Conservation (phyloP, 2,888 invertebrate genomes). For the Lomographa bimaculata region DNA sequence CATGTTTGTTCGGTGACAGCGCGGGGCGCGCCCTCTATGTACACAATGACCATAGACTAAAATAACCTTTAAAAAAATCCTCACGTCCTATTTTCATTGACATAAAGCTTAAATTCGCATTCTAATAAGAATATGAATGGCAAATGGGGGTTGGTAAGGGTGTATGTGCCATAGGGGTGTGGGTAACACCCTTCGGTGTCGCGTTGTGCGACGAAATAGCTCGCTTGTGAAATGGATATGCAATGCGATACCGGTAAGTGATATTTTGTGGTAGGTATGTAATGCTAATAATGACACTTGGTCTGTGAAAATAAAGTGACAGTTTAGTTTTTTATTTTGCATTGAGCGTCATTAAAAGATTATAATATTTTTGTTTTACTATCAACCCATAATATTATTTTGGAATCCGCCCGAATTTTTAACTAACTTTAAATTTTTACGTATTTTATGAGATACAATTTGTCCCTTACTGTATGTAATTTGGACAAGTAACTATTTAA, state of each 20-base stretch:
- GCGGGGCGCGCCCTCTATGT: constrained; percentile 80
- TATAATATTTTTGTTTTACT: too few species aligned
- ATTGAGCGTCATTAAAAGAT: too few species aligned
- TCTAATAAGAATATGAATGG: constrained; percentile 26
- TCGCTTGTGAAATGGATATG: constrained; percentile 78
- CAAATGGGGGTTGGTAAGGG: constrained; percentile 54
- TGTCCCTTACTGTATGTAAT: too few species aligned
- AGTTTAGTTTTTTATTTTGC: too few species aligned
- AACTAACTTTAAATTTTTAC: too few species aligned
- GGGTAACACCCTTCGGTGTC: constrained; percentile 75
- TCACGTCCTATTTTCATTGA: constrained; percentile 26
- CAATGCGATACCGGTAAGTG: constrained; percentile 71
- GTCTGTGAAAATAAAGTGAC: too few species aligned
- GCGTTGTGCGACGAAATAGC: constrained; percentile 72
- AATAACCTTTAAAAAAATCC: constrained; percentile 14
- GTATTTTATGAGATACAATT: too few species aligned
- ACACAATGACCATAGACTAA: constrained; percentile 61
- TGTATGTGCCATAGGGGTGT: constrained; percentile 72
- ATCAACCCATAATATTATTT: too few species aligned
- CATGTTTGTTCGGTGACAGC: constrained; percentile 80
- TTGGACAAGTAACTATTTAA: too few species aligned
- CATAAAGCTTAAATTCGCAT: constrained; percentile 43
- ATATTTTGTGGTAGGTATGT: constrained; percentile 47
- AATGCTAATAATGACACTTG: too few species aligned
- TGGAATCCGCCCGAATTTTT: too few species aligned